Conservation (phyloP, 2,888 invertebrate genomes). For the Campopleginae sp. region DNA sequence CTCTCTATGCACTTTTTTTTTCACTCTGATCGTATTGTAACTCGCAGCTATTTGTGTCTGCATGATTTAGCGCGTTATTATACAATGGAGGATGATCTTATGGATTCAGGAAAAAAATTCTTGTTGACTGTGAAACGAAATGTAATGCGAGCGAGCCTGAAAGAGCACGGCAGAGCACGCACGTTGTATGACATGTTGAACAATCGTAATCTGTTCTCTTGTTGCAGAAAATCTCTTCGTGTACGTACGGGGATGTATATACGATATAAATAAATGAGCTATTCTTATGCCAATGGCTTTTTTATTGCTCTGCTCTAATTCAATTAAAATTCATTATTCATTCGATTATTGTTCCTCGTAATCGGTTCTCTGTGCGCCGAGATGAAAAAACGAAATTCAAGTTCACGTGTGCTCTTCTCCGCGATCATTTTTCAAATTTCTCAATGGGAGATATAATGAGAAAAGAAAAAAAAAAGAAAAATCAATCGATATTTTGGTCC, state of each 20-base stretch:
- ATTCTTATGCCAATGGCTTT: neutral
- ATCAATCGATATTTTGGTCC: neutral
- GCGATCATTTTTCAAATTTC: neutral
- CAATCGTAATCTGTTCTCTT: conserved; percentile 66
- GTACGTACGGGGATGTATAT: neutral
- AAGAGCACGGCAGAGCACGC: conserved; percentile 13
- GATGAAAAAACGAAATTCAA: neutral
- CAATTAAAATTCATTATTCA: neutral
- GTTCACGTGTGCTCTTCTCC: neutral
- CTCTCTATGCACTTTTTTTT: neutral
- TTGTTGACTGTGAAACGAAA: conserved; percentile 32
- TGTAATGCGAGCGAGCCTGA: conserved; percentile 37
- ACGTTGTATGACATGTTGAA: conserved; percentile 41
- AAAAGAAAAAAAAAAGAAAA: neutral
- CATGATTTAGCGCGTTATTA: conserved; percentile 61
- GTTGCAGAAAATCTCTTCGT: conserved; percentile 41
- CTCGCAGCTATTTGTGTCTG: neutral
- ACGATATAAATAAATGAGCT: conserved; percentile 2
- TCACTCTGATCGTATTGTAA: conserved; percentile 21
- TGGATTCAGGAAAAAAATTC: conserved; percentile 38
- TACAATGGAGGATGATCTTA: conserved; percentile 64
- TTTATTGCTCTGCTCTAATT: neutral
- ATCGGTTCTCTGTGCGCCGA: too few species aligned
- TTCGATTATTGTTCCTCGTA: neutral
- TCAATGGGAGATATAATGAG: neutral